These are phyloP conservation scores for Pavo muticus DNA, from an alignment of 2,113 vertebrate species.

Conservation along the genomic window DNA sequence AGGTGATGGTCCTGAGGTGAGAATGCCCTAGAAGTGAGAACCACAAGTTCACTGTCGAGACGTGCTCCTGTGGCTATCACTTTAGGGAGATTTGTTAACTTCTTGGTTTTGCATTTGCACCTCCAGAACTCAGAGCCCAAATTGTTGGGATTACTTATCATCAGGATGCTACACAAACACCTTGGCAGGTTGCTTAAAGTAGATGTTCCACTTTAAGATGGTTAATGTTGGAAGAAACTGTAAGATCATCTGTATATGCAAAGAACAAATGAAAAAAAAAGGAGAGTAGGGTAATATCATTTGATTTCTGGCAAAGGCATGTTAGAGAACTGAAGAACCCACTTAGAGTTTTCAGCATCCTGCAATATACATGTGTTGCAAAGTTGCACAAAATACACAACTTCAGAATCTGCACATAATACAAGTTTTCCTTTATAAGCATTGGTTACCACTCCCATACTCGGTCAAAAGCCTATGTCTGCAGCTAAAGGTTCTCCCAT, in stretches of 20 bases:
- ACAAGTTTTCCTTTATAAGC: not conserved
- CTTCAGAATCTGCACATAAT: not conserved
- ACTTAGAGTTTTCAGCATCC: not conserved
- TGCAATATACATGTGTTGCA: not conserved
- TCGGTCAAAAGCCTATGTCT: not conserved
- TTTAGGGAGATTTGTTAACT: not conserved
- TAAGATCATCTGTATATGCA: not conserved
- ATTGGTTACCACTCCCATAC: fast-evolving
- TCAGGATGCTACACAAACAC: not conserved
- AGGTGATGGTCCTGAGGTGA: not conserved
- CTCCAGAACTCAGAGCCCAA: not conserved
- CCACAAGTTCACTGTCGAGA: no score
- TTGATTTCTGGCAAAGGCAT: not conserved
- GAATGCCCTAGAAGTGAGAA: not conserved
- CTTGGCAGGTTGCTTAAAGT: not conserved
- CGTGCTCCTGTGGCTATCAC: fast-evolving
- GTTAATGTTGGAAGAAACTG: not conserved
- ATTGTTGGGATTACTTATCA: not conserved
- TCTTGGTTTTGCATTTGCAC: not conserved
- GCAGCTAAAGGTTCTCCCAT: not conserved
- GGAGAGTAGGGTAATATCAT: not conserved
- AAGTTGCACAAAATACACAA: fast-evolving
- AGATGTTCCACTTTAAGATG: not conserved
- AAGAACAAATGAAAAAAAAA: not conserved
- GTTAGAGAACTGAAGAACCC: not conserved